Base-by-base conservation (phyloP, 2,888 invertebrate genomes). In the Himalopsyche kuldschensis region DNA sequence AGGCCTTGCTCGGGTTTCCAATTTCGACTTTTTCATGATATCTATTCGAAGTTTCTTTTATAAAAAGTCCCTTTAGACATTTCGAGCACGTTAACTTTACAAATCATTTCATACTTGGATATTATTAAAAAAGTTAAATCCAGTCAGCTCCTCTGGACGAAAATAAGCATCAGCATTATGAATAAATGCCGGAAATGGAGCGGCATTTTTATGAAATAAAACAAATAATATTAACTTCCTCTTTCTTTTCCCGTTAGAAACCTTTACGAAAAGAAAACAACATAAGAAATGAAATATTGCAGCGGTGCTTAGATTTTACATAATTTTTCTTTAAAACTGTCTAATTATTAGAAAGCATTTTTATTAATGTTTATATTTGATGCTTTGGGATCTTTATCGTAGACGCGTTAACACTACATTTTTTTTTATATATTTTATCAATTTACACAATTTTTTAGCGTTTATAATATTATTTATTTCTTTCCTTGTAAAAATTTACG, bases 121-220 rank as follows among this genome's bases (percentile, higher is more conserved):
- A 78, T 82, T 84, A 84, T 84, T 84, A 84, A 84, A 84, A 84
- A 84, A 84, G 82, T 84, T 84, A 48, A 69, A 78, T 84, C 63
- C 78, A 46, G 80, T 69, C 69, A 41, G 41, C 63, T 48, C 20
- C 78, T 78, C 35, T 47, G 32, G 32, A 32, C 47, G 63, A 55
- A 48, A 46, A 63, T 31, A 30, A 63, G 35, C 75, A 48, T 55
- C 76, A 76, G 41, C 76, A 76, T 76, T 35, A 76, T 76, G 76
- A 41, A 32, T 32, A 41, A 76, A 76, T 35, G 76, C 41, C 76
- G 76, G 76, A 41, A 76, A 35, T 35, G 41, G 24, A 76, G 76
- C 32, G 41, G 76, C n/a, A 32, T 76, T 76, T 69, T 69, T 69
- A 46, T 78, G 78, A 78, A 78, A 78, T 78, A 46, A 69, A 69